phyloP scores from a whole-genome alignment of 2,888 invertebrate genomes.

The Lasioglossum villosulum region DNA sequence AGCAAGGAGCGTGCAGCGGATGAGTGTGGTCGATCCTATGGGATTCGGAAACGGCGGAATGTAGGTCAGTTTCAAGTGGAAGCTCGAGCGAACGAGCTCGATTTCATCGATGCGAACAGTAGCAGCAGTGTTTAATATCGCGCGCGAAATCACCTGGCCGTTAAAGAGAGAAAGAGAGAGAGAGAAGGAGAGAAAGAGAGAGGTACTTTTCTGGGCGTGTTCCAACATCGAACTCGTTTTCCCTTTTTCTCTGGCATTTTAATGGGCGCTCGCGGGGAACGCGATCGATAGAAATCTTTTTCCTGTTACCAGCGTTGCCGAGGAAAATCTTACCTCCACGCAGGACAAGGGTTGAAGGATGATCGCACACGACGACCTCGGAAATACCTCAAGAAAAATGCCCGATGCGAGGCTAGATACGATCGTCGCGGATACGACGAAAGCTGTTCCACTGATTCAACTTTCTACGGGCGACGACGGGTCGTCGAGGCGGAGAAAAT shows the following conservation, averaged over 20 bases:
- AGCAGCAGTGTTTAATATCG: constrained; percentile 12
- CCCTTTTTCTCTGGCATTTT: constrained; percentile 7
- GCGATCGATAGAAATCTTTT: constrained; percentile 25
- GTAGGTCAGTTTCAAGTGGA: constrained; percentile 64
- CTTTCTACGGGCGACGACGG: constrained; percentile 30
- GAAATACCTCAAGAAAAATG: neutral
- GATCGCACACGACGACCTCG: neutral
- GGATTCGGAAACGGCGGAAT: constrained; percentile 45
- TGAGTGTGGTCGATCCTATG: neutral
- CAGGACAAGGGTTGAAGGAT: neutral
- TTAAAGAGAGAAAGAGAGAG: neutral
- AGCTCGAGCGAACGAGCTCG: constrained; percentile 41
- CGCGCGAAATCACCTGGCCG: constrained; percentile 8
- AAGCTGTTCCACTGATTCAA: constrained; percentile 33
- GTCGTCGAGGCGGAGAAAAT: constrained; percentile 20
- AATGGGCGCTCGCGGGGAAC: constrained; percentile 1
- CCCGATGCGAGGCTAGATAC: neutral
- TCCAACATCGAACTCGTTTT: constrained; percentile 24
- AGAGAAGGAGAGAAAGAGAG: neutral
- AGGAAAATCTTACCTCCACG: neutral
- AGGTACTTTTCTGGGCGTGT: constrained; percentile 6
- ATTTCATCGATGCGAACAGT: constrained; percentile 22
- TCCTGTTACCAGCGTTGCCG: constrained; percentile 9
- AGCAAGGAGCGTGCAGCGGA: neutral
- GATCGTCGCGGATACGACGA: neutral